Evolutionary conservation across 2,888 invertebrate species (phyloP).

Genomic region (Muscina levida): DNA sequence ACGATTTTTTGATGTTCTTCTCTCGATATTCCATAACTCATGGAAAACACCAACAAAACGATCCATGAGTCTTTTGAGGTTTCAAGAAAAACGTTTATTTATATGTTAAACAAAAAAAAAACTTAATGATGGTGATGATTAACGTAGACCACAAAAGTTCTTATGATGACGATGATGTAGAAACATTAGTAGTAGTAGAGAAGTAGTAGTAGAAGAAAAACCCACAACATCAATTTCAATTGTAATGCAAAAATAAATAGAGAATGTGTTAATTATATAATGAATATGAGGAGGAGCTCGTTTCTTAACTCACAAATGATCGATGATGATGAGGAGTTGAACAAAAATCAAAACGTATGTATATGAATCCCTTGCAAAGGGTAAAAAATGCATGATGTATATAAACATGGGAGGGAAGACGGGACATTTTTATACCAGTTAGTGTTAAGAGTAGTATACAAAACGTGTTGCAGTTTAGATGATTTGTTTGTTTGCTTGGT

Average conservation of each 20-base stretch:
- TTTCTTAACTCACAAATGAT: slow-evolving; percentile 62
- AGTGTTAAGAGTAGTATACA: slow-evolving; percentile 12
- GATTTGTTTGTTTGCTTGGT: slow-evolving; percentile 45
- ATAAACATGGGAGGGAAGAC: background rate
- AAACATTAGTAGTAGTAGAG: background rate
- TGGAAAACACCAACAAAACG: too few relatives aligned
- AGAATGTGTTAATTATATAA: background rate
- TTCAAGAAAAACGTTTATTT: too few relatives aligned
- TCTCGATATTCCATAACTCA: too few relatives aligned
- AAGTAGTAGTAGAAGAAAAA: slow-evolving; percentile 6
- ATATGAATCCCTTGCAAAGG: background rate
- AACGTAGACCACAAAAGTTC: too few relatives aligned
- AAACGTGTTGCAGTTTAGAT: background rate
- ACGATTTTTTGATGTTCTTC: too few relatives aligned
- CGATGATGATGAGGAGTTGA: background rate
- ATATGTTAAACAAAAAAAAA: too few relatives aligned
- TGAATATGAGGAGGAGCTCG: slow-evolving; percentile 56
- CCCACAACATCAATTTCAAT: slow-evolving; percentile 26
- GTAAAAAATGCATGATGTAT: background rate
- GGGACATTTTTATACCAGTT: background rate
- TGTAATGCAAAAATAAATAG: background rate
- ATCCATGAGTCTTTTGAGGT: too few relatives aligned
- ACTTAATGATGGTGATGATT: slow-evolving; percentile 19
- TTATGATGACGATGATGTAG: slow-evolving; percentile 7
- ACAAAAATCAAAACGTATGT: background rate